Conservation (phyloP, 2,113 vertebrate genomes). For the Megalops atlanticus region DNA sequence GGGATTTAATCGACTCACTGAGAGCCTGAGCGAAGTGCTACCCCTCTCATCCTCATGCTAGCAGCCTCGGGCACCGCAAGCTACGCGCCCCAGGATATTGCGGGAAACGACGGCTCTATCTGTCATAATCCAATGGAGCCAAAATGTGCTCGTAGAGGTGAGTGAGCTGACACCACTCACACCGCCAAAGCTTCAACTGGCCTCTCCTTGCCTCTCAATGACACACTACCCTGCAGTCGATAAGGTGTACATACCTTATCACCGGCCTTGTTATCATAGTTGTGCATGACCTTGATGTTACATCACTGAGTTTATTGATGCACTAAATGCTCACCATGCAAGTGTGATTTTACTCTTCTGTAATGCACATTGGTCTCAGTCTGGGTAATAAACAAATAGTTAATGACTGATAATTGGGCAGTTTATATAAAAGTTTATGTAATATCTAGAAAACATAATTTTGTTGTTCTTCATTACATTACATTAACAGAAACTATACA, state of each 20-base stretch:
- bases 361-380: too few relatives aligned
- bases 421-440: too few relatives aligned
- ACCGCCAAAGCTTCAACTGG: not conserved
- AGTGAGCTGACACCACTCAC: too few relatives aligned
- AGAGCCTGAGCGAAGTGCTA: not conserved
- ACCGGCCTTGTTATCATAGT: not conserved
- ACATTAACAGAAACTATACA: too few relatives aligned
- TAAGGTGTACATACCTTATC: not conserved
- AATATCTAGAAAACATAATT: too few relatives aligned
- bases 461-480: too few relatives aligned
- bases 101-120: constrained; percentile 6
- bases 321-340: too few relatives aligned
- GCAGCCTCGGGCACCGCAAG: not conserved
- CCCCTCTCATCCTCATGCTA: not conserved
- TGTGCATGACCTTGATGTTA: constrained; percentile 1
- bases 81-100: constrained; percentile 6
- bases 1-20: not conserved
- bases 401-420: too few relatives aligned
- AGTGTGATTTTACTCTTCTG: too few relatives aligned
- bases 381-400: too few relatives aligned
- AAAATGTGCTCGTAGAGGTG: constrained; percentile 29
- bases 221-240: not conserved
- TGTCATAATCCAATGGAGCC: constrained; percentile 17
- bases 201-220: not conserved
- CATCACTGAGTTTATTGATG: too few relatives aligned